phyloP scores from a whole-genome alignment of 2,888 invertebrate species.

The Lydus trimaculatus region DNA sequence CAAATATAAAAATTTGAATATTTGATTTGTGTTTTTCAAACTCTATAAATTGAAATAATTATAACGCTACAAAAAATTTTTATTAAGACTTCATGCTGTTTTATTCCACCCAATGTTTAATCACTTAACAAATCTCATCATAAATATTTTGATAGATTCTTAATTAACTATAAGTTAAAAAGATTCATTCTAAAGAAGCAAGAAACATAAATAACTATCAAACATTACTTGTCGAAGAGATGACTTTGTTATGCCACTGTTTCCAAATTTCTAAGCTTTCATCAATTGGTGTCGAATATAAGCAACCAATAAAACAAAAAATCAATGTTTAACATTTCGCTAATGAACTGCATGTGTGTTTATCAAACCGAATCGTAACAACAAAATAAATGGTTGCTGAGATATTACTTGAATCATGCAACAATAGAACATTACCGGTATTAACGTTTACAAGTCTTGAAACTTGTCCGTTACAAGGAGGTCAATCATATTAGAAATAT shows the following conservation, averaged over 20 bases:
- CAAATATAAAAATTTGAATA: no score
- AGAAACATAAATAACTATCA: not conserved
- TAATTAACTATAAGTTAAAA: not conserved
- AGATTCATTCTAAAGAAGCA: not conserved
- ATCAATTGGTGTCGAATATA: not conserved
- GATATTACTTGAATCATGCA: not conserved
- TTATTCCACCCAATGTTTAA: not conserved
- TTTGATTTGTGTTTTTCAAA: no score
- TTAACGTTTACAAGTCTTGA: no score
- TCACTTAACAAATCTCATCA: not conserved
- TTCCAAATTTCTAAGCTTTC: not conserved
- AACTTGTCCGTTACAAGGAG: no score
- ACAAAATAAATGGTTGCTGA: not conserved
- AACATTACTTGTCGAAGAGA: no score
- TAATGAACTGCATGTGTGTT: no score
- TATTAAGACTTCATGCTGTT: conserved; percentile 1
- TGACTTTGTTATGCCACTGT: not conserved
- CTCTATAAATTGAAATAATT: not conserved
- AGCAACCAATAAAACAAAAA: not conserved
- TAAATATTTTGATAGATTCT: not conserved
- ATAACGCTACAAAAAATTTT: not conserved
- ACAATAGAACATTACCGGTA: no score
- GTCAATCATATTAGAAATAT: no score
- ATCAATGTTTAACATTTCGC: no score
- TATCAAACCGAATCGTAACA: not conserved